Base-by-base conservation (phyloP, 2,113 vertebrate genomes). In the Haplochromis vanheusdeni region DNA sequence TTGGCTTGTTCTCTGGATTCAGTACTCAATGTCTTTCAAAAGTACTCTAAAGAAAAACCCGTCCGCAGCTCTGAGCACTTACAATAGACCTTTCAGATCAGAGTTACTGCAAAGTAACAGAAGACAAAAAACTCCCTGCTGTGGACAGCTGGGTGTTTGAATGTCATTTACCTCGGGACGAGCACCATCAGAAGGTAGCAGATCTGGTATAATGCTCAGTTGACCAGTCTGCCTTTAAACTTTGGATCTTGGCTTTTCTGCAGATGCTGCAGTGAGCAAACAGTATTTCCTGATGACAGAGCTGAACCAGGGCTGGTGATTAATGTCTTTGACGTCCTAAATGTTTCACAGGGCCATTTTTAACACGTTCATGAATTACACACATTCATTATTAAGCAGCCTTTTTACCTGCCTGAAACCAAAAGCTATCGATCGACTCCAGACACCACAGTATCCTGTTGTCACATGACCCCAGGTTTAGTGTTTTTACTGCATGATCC, bases 31-130 rank as follows among this genome's bases (percentile, higher is more conserved):
- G n/a, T 65, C 6, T 35, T 35, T 65, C 60, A 35, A 65, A 62
- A n/a, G 58, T 62, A n/a, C 9, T 35, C 31, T 9, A 35, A 11
- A 19, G 58, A 35, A 35, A 33, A 62, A 35, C 31, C 17, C 6
- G 4, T 35, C 1, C 4, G 1, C 10, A 68, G 62, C 33, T 40
- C 11, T 1, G n/a, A 37, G 0, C 3, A 3, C 2, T 42, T 45
- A 73, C n/a, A 73, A 16, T 0, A 42, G 7, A 70, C 0, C 8
- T 42, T 16, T 70, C 1, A 26, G 40, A 73, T 26, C 40, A 45
- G 21, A 45, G 5, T 1, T 21, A 26, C 7, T 26, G 21, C 40
- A 45, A 1, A 68, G 19, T n/a, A 40, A 16, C 21, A 37, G 35
- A 45, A 73, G 37, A 26, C 8, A 23, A 73, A 26, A 73, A 16